Evolutionary conservation across 2,888 invertebrate species (phyloP), one percentile per base, ranked within the genome.

Genomic region (Sepiola atlantica): DNA sequence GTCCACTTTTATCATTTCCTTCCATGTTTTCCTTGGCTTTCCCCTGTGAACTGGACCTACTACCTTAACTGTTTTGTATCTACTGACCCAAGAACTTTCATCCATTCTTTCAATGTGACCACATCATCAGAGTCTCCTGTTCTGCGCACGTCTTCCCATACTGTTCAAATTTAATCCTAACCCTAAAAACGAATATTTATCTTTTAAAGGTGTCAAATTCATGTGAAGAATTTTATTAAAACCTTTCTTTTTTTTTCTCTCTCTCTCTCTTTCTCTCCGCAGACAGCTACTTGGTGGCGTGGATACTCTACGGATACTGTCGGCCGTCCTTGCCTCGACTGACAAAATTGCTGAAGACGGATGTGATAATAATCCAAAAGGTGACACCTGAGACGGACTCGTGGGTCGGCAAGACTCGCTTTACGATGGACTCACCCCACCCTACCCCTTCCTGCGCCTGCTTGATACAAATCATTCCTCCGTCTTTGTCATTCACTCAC

Each of bases 201-300:
- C n/a, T n/a, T n/a, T n/a, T n/a, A n/a, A n/a, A n/a, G n/a, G n/a
- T n/a, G n/a, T n/a, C n/a, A n/a, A n/a, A n/a, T n/a, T n/a, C n/a
- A 45, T 45, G 45, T 8, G 2, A 45, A 45, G 45, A 45, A 45
- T 45, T 45, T 35, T 28, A 55, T 92, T n/a, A 21, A 24, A 35
- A n/a, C 28, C 28, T 45, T 54, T 28, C 45, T 55, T 35, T 14
- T 28, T 32, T 24, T n/a, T n/a, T 57, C 35, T 90, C 54, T 77
- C 28, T 35, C 10, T 2, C 16, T n/a, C 2, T 91, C 94, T 90
- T 35, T 35, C 91, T 20, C 20, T 28, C 95, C 96, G 35, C 96
- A 97, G 97, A 94, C 96, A 97, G 94, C 95, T 97, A 45, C 95
- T 97, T 93, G 95, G 95, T 28, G 97, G 97, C 77, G 97, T 97